phyloP scores from a whole-genome alignment of 2,888 invertebrate genomes.

The Troides helena region DNA sequence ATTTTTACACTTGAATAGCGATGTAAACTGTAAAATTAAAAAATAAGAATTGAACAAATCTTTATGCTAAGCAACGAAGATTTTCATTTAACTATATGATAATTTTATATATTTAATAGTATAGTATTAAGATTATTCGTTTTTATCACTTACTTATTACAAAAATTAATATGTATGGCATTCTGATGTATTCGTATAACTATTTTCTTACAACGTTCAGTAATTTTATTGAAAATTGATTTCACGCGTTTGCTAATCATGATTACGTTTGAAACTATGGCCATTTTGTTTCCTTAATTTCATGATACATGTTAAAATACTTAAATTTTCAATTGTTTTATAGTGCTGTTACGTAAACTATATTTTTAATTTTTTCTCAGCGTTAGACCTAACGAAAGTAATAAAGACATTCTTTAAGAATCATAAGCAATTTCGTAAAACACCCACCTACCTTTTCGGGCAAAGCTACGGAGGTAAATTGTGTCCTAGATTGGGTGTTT shows the following conservation, averaged over 20 bases:
- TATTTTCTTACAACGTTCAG: not conserved
- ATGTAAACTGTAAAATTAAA: too few species aligned
- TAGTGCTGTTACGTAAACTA: conserved; percentile 20
- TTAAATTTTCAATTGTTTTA: conserved; percentile 9
- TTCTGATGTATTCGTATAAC: not conserved
- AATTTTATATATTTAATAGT: too few species aligned
- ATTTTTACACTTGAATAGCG: too few species aligned
- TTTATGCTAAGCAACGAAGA: too few species aligned
- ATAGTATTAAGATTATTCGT: not conserved
- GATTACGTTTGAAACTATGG: not conserved
- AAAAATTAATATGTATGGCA: not conserved
- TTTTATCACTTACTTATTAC: not conserved
- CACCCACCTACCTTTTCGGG: conserved; percentile 90
- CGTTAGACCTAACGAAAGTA: conserved; percentile 86
- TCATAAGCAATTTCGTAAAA: conserved; percentile 84
- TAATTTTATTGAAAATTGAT: not conserved
- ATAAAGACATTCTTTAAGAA: conserved; percentile 84
- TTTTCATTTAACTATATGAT: too few species aligned
- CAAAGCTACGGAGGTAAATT: conserved; percentile 97
- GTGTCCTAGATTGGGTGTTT: conserved; percentile 76
- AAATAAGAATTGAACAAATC: too few species aligned
- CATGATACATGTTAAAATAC: not conserved
- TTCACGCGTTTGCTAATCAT: not conserved
- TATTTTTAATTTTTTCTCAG: conserved; percentile 54
- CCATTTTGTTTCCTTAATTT: not conserved